These are phyloP conservation scores for Habropoda laboriosa DNA, from an alignment of 1,140 invertebrate species.

Conservation along the genomic window DNA sequence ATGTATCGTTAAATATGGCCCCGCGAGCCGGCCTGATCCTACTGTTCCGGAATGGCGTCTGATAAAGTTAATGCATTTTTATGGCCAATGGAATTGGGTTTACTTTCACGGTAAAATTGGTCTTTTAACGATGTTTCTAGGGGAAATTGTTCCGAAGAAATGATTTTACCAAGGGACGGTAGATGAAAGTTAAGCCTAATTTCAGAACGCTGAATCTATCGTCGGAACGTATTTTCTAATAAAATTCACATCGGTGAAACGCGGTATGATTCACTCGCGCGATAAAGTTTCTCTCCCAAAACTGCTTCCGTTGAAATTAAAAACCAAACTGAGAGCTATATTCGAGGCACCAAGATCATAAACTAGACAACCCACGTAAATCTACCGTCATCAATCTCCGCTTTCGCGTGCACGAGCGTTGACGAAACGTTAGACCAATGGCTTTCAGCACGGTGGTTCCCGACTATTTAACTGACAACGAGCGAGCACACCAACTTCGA, in stretches of 20 bases:
- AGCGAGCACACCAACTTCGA: constrained; percentile 22
- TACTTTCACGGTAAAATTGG: neutral
- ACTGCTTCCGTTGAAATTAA: too few relatives aligned
- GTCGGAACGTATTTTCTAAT: too few relatives aligned
- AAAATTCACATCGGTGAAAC: too few relatives aligned
- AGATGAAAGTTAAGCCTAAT: too few relatives aligned
- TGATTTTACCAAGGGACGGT: too few relatives aligned
- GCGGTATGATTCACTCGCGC: too few relatives aligned
- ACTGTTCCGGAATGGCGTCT: too few relatives aligned
- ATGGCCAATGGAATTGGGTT: neutral
- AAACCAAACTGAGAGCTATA: too few relatives aligned
- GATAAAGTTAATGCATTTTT: neutral
- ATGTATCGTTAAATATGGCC: neutral
- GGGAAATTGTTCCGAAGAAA: too few relatives aligned
- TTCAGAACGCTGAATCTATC: too few relatives aligned
- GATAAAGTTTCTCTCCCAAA: too few relatives aligned
- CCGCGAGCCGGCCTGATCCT: neutral
- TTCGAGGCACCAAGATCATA: neutral
- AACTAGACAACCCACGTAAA: too few relatives aligned
- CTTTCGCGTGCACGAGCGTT: neutral
- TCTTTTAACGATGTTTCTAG: neutral
- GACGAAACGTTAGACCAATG: constrained; percentile 6
- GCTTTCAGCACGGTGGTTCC: constrained; percentile 1
- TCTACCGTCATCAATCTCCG: neutral
- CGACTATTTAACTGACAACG: constrained; percentile 5